Evolutionary conservation across 2,113 vertebrate genomes (phyloP), one percentile per base, ranked within the genome.

Genomic region (Chionodraco myersi): DNA sequence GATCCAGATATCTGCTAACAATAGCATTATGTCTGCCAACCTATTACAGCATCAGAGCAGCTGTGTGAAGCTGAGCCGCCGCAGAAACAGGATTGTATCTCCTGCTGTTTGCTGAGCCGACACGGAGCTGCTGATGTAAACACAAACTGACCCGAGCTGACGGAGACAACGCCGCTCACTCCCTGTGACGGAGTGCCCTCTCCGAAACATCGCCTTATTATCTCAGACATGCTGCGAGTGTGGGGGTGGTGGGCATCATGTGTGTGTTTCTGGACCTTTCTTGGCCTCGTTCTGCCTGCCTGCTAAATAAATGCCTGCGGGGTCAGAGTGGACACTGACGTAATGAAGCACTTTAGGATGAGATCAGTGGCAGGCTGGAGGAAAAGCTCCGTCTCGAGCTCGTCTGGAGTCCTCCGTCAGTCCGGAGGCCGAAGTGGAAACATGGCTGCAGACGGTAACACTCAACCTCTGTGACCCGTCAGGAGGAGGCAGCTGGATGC

Each of bases 321-420:
- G 73, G 82, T 86, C 82, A 88, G 45, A 73, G 82, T 68, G 60
- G 74, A 77, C 7, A 7, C 67, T 77, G 41, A 3, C 10, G 48
- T 88, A 90, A 87, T 87, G 78, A 88, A 75, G 83, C 84, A 87
- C 89, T 84, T 69, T 54, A 80, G 77, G 86, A 86, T 75, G 78
- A 83, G 74, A 67, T 86, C 63, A 75, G 80, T 12, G 14, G 14
- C 1, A 30, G 44, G 72, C 83, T 59, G 72, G 44, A 52, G 68
- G 62, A 67, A 47, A 56, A 36, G 30, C 54, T 61, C 57, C 0
- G 47, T 54, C 45, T 53, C 10, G 23, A 7, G 13, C 34, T 60
- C 7, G 13, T 65, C 67, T 62, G 14, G 58, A 76, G 72, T 65
- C 58, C 70, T 79, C 36, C n/a, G 58, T 77, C 72, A 30, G 83